phyloP scores from a whole-genome alignment of 2,797 vertebrate species.

The Propithecus perrieri region DNA sequence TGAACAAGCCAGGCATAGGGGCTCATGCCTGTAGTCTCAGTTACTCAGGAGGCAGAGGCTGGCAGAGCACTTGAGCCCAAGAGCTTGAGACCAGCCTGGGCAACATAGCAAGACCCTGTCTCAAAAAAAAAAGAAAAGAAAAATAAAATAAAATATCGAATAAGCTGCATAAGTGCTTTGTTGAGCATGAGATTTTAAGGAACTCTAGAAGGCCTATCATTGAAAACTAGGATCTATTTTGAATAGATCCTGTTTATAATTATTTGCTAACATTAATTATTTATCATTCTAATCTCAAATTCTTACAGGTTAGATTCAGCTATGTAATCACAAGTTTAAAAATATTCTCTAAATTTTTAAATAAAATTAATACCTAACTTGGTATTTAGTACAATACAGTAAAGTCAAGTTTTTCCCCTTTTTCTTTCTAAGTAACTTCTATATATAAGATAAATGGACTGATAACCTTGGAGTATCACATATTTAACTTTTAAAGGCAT shows the following conservation, averaged over 20 bases:
- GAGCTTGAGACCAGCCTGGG: neutral
- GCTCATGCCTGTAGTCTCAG: neutral
- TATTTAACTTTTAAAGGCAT: conserved; percentile 1
- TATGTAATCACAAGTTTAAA: conserved; percentile 21
- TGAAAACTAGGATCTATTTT: conserved; percentile 34
- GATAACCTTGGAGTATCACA: neutral
- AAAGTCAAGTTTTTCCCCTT: neutral
- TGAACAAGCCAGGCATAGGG: neutral
- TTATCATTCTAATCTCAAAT: neutral
- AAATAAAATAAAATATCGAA: neutral
- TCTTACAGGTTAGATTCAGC: neutral
- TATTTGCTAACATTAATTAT: neutral
- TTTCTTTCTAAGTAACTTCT: conserved; percentile 40
- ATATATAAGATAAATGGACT: neutral
- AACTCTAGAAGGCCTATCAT: neutral
- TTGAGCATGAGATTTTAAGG: conserved; percentile 33
- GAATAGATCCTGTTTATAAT: neutral
- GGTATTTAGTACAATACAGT: neutral
- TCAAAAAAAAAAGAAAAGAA: neutral
- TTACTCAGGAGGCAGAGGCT: neutral
- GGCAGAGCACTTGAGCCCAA: too few species aligned
- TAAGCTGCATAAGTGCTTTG: neutral
- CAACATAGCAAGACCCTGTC: neutral
- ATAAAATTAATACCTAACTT: conserved; percentile 31
- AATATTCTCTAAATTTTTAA: conserved; percentile 48